Evolutionary conservation across 2,888 invertebrate genomes (phyloP).

Genomic region (Halocaridina rubra): DNA sequence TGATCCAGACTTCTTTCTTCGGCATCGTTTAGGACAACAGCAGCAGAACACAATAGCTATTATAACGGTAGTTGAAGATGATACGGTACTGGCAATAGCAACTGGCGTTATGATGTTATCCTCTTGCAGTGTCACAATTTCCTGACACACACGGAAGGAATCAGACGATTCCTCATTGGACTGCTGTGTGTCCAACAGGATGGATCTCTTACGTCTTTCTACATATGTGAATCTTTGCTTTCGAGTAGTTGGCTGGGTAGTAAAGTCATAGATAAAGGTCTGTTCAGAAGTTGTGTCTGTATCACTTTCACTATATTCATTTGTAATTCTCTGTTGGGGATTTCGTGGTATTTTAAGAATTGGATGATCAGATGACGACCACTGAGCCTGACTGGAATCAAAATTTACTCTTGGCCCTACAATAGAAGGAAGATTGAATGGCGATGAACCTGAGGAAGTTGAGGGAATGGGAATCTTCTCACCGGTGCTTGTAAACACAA

Average conservation of each 20-base stretch:
- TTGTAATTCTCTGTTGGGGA: constrained; percentile 20
- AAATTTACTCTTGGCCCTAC: background rate
- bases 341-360: background rate
- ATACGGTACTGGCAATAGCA: constrained; percentile 64
- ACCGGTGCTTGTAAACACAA: constrained; percentile 57
- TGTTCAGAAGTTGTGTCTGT: background rate
- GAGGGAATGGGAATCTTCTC: constrained; percentile 40
- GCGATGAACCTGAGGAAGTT: constrained; percentile 6
- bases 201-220: constrained; percentile 7
- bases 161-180: background rate
- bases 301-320: constrained; percentile 24
- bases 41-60: constrained; percentile 63
- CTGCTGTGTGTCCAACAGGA: background rate
- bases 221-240: constrained; percentile 18
- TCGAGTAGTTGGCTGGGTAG: background rate
- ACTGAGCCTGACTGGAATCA: background rate
- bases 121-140: constrained; percentile 56
- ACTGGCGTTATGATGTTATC: constrained; percentile 63
- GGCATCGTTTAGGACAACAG: constrained; percentile 54
- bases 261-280: background rate
- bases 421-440: constrained; percentile 24
- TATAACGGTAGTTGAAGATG: constrained; percentile 63
- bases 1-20: background rate
- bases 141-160: constrained; percentile 45
- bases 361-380: background rate